Base-by-base conservation (phyloP, 2,797 vertebrate genomes). In the Danio choprae region DNA sequence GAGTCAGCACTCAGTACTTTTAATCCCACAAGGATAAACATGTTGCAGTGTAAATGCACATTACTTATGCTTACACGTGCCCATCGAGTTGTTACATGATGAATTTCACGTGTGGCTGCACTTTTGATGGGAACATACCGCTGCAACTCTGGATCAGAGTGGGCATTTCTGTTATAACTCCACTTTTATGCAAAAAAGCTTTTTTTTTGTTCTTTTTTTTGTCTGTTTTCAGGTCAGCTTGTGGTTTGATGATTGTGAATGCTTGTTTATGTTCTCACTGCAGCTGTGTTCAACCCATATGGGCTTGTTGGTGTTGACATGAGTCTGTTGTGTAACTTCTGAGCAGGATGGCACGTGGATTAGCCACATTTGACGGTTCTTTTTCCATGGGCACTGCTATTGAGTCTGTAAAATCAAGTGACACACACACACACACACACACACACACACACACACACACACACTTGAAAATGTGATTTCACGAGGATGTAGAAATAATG, bases 361-460 rank as follows among this genome's bases (percentile, higher is more conserved):
- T 63, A 64, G 38, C 51, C 53, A 0, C 0, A 5, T 53, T 38
- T 48, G 58, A 58, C 10, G 10, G 50, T 43, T 59, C 38, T 73
- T 59, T 64, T 74, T 76, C 8, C 67, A 43, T 18, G 8, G 22
- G 50, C 3, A 1, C 65, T 81, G 71, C 82, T 85, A 82, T 77
- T 40, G 7, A 85, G 89, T 83, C 84, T 48, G 60, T 87, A 85
- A 87, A 89, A 83, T 82, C 51, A 82, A 80, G 77, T 84, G 84
- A 74, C 78, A 77, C 68, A 18, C 44, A 58, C 40, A 55, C 46
- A 71, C 22, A 36, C 22, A 13, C n/a, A 43, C 29, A n/a, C n/a
- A n/a, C n/a, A n/a, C n/a, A n/a, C n/a, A n/a, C n/a, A n/a, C n/a
- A n/a, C n/a, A n/a, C n/a, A n/a, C n/a, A 29, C 29, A 29, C 29